phyloP scores from a whole-genome alignment of 1,140 invertebrate species.

The Micrasema longulum region DNA sequence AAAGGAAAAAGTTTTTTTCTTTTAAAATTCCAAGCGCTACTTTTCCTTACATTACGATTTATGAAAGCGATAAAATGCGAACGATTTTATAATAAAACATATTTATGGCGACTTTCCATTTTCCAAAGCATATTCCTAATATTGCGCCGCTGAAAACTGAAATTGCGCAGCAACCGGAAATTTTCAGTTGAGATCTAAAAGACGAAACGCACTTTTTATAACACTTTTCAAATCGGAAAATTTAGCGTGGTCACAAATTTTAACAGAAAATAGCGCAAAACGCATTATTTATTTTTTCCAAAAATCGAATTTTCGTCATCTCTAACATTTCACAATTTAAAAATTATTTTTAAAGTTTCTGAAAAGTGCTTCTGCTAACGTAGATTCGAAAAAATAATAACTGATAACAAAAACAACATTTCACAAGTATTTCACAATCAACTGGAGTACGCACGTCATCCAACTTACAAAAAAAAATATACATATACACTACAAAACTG shows the following conservation, averaged over 20 bases:
- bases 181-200: neutral
- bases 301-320: too few species aligned
- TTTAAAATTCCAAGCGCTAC: neutral
- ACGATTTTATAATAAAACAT: conserved; percentile 9
- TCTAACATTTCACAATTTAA: too few species aligned
- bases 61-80: neutral
- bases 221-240: too few species aligned
- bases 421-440: too few species aligned
- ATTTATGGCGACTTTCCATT: neutral
- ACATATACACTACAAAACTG: conserved; percentile 23
- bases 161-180: conserved; percentile 24
- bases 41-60: neutral
- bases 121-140: neutral
- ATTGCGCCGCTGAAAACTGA: conserved; percentile 17
- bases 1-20: neutral
- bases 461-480: too few species aligned
- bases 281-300: too few species aligned
- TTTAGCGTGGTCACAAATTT: too few species aligned
- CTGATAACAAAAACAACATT: too few species aligned
- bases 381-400: too few species aligned
- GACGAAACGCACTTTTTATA: neutral
- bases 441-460: too few species aligned
- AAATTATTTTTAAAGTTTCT: neutral
- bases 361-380: too few species aligned
- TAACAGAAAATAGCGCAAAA: too few species aligned